Evolutionary conservation across 2,113 vertebrate genomes (phyloP), one percentile per base, ranked within the genome.

Genomic region (Arvicanthis niloticus): DNA sequence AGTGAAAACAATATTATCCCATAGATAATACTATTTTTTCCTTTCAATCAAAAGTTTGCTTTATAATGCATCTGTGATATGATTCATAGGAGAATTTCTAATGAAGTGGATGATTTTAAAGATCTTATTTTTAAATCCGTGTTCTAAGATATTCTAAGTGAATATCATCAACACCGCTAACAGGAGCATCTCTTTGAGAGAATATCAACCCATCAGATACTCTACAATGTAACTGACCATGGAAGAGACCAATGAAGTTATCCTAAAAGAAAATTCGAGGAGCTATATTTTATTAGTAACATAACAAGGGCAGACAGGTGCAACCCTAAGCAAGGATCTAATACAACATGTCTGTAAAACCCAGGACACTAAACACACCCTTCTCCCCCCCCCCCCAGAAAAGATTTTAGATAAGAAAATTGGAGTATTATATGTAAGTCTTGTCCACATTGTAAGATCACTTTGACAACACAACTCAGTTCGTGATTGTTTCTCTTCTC

Each of bases 401-500:
- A 56, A 75, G 5, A 42, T 31, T 90, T 56, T 53, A 68, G 67
- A 67, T 45, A 72, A 89, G 80, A 31, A 89, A 89, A 42, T 22
- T 42, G 1, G 8, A 6, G 15, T 4, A 29, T 62, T 8, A 75
- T 34, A 93, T 67, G 11, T 42, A 89, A 81, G 58, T 22, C 76
- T 42, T 40, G 60, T 17, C 6, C 40, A 94, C 5, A 76, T 29
- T 94, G 12, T 73, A 94, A 48, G 29, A 86, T 15, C 24, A 4
- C 37, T 82, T 96, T 80, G 62, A 29, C 65, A 89, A 93, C 40
- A 84, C 16, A 76, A 80, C 1, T 17, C 58, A 62, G 78, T 90
- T 87, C 73, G 19, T 51, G 76, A 67, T 95, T 84, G 68, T 91
- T 91, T 31, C 34, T 78, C 31, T 90, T 94, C 29, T 78, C 45